Base-by-base conservation (phyloP, 2,888 invertebrate species). In the Sinopyrophorus schimmeli region DNA sequence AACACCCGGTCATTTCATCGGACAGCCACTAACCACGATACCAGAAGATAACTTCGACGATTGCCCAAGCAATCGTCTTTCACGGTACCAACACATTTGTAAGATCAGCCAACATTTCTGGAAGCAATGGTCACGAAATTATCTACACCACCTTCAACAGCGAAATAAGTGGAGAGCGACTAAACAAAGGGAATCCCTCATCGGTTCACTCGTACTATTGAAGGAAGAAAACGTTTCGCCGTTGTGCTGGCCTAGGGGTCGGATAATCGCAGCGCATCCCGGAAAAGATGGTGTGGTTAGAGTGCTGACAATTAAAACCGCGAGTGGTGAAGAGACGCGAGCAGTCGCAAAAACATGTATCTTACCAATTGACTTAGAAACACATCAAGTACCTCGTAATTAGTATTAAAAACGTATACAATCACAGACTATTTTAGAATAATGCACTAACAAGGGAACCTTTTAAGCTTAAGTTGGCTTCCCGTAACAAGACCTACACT, bases 211-310 rank as follows among this genome's bases (percentile, higher is more conserved):
- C 14, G 30, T 30, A 3, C 6, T 30, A 2, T 14, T 30, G 5
- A 4, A 12, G 14, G 4, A 30, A 1, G 14, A 30, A 2, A 20
- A 42, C 10, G 7, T 23, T 5, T 16, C 31, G 9, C 15, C 24
- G 14, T 17, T 24, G n/a, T 15, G 35, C 7, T 43, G 43, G 43
- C 32, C 32, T 2, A 5, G 32, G 11, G 43, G 35, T 1, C 14
- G 18, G 16, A 43, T 43, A 9, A 2, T 23, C 3, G 24, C 24
- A 6, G 30, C 27, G 4, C 34, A 43, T 35, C 43, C 43, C 5
- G 43, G 35, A 26, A 24, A 15, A 6, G 43, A 43, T 15, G 26
- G 35, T n/a, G 18, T 43, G 5, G 27, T 34, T n/a, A n/a, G 43
- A 2, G 34, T 43, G 6, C 26, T 43, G 1, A 16, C 21, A 3